Conservation (phyloP, 2,797 vertebrate genomes). For the Pogonophryne albipinna region DNA sequence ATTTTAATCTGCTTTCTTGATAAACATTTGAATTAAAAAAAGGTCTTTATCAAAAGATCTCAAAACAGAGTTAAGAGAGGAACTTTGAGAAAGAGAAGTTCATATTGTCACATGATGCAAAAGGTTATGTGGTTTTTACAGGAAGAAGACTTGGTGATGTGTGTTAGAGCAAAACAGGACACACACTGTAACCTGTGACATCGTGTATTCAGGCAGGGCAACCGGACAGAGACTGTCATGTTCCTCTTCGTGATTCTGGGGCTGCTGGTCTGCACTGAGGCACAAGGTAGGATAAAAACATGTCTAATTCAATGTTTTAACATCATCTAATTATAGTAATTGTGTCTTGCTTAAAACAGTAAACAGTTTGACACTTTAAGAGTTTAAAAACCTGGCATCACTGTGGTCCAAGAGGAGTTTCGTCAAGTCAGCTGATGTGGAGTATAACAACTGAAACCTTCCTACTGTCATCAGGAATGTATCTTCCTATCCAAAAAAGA, state of each 20-base stretch:
- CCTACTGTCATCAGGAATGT: neutral
- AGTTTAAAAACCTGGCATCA: neutral
- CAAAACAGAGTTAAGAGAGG: no score
- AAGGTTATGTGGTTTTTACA: no score
- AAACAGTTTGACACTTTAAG: neutral
- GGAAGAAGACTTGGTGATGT: neutral
- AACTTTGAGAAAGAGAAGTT: no score
- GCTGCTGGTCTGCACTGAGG: constrained; percentile 15
- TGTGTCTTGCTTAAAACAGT: no score
- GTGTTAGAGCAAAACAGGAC: no score
- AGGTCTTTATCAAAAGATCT: no score
- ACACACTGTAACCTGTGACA: no score
- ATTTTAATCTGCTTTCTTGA: no score
- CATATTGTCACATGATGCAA: neutral
- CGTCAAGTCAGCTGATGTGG: neutral
- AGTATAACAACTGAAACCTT: neutral
- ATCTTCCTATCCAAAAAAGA: no score
- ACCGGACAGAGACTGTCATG: neutral
- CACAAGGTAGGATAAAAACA: neutral
- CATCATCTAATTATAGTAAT: neutral
- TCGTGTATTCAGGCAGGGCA: fast-evolving
- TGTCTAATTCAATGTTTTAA: neutral
- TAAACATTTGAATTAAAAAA: no score
- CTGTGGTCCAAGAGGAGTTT: neutral
- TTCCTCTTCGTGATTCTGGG: constrained; percentile 14